Conservation (phyloP, 64 coral and sea anemone genomes). For the Anthopleura sola region DNA sequence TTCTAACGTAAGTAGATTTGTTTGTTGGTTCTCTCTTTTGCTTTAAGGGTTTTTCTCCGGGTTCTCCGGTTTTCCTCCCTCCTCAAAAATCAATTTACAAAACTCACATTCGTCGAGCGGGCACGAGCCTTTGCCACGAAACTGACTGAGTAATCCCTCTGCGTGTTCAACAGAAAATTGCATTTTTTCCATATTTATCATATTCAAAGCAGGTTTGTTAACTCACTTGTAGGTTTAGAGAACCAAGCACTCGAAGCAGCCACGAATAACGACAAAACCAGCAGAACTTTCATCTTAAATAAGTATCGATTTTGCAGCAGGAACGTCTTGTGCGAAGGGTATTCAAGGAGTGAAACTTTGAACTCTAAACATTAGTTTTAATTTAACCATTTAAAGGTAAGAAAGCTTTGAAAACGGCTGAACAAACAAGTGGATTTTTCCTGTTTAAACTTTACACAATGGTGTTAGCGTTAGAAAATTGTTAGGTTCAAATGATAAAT, state of each 20-base stretch:
- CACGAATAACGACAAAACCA: not conserved
- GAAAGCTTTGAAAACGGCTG: not conserved
- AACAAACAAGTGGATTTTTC: not conserved
- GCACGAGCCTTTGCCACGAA: no score
- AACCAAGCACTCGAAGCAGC: not conserved
- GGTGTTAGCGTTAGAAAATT: not conserved
- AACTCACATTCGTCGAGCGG: no score
- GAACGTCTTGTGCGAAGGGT: not conserved
- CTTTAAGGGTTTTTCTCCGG: no score
- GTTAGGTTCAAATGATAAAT: not conserved
- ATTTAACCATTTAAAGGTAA: not conserved
- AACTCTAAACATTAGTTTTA: not conserved
- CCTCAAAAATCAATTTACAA: no score
- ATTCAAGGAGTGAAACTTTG: not conserved
- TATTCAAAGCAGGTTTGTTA: not conserved
- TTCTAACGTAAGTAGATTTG: no score
- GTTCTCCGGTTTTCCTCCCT: no score
- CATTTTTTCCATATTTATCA: no score
- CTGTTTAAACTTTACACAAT: not conserved
- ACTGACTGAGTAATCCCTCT: no score
- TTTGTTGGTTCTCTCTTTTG: no score
- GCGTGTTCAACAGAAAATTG: no score
- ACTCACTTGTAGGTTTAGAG: not conserved
- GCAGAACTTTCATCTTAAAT: not conserved
- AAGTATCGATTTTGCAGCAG: not conserved